Percentiles rank a stretch among this genome's conserved stretches.
These are phyloP conservation scores for Andrena chrysosceles DNA, from an alignment of 2,888 invertebrate species.

Conservation along the genomic window DNA sequence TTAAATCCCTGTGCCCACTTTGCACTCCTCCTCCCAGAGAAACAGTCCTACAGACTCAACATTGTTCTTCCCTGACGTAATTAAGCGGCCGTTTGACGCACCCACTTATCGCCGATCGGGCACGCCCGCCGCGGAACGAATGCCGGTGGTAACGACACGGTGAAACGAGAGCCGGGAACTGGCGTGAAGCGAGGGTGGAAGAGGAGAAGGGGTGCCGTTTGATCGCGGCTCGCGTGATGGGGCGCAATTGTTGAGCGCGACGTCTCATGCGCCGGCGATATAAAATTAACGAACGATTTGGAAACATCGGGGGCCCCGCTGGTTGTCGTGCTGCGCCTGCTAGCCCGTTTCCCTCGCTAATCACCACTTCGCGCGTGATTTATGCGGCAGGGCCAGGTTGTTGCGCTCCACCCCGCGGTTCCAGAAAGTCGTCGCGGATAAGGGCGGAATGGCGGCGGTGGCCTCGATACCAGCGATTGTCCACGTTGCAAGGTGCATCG, in stretches of 20 bases:
- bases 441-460: constrained; percentile 1
- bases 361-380: constrained; percentile 50
- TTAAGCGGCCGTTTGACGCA: background rate
- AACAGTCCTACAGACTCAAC: background rate
- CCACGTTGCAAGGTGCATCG: constrained; percentile 2
- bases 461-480: constrained; percentile 12
- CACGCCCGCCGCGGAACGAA: constrained; percentile 23
- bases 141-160: constrained; percentile 36
- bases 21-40: background rate
- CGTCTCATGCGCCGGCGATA: constrained; percentile 64
- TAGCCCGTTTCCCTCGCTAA: constrained; percentile 40
- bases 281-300: constrained; percentile 67
- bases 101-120: constrained; percentile 11
- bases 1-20: no score
- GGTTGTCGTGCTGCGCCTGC: constrained; percentile 44
- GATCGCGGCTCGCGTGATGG: constrained; percentile 48
- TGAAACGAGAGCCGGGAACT: constrained; percentile 39
- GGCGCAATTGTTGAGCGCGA: constrained; percentile 59
- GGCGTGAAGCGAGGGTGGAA: background rate
- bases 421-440: constrained; percentile 52
- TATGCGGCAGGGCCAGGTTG: constrained; percentile 24
- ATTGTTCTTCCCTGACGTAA: background rate
- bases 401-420: background rate
- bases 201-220: background rate
- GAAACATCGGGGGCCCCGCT: constrained; percentile 42